phyloP scores from a whole-genome alignment of 2,797 vertebrate species.

The Ceyx erithaca region DNA sequence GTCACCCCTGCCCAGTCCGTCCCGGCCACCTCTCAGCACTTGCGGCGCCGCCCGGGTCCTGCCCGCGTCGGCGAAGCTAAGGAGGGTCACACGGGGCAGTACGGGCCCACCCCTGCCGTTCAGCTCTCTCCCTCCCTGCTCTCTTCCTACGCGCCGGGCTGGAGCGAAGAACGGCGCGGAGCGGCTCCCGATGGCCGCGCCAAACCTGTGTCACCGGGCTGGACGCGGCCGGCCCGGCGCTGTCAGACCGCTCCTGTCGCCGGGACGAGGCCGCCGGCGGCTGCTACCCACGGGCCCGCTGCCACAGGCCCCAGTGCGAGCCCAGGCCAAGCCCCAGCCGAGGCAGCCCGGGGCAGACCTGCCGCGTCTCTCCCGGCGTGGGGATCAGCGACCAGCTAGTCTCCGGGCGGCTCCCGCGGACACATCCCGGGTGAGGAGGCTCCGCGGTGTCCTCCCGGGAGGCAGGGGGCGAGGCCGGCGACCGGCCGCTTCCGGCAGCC shows the following conservation, averaged over 20 bases:
- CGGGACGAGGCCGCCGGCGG: background rate
- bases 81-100: accelerated
- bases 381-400: too few relatives aligned
- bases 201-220: too few relatives aligned
- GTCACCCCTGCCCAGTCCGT: too few relatives aligned
- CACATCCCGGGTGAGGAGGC: too few relatives aligned
- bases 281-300: background rate
- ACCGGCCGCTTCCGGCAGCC: background rate
- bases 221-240: too few relatives aligned
- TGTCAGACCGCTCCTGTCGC: background rate
- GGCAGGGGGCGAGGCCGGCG: background rate
- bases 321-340: background rate
- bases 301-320: too few relatives aligned
- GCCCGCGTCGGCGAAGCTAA: background rate
- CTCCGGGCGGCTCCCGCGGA: too few relatives aligned
- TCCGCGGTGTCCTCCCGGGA: background rate
- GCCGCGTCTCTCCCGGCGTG: background rate
- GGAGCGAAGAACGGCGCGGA: background rate
- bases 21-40: background rate
- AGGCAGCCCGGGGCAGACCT: background rate
- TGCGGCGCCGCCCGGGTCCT: too few relatives aligned
- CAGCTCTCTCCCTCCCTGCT: background rate
- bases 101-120: background rate
- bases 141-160: background rate
- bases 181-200: background rate